These are phyloP conservation scores for Dryocosmus kuriphilus DNA, from an alignment of 2,888 invertebrate genomes.

Conservation along the genomic window DNA sequence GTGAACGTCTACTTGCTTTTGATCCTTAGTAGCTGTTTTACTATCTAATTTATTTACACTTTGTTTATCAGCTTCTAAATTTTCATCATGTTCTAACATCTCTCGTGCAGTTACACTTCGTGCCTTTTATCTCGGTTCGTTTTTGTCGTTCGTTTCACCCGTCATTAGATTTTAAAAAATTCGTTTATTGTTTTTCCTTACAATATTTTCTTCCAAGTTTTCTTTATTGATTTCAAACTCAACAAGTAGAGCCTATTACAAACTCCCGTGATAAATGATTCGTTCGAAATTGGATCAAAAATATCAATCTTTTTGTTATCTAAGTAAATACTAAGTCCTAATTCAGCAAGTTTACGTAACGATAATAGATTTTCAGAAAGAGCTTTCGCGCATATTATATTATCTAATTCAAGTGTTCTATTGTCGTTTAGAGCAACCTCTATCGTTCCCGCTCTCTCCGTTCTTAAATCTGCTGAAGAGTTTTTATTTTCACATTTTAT, in stretches of 20 bases:
- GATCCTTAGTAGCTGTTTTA: neutral
- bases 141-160: neutral
- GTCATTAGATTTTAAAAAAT: neutral
- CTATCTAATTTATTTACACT: neutral
- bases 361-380: neutral
- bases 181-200: neutral
- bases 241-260: neutral
- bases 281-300: no score
- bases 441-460: conserved; percentile 38
- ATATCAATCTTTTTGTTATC: no score
- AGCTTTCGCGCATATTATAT: neutral
- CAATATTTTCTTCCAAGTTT: neutral
- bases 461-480: conserved; percentile 35
- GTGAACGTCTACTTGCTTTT: neutral
- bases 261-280: no score
- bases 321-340: neutral
- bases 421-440: neutral
- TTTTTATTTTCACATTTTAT: conserved; percentile 50
- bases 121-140: neutral
- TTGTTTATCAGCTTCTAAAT: neutral
- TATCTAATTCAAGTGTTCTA: no score
- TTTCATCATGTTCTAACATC: neutral
- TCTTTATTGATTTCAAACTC: neutral
- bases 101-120: neutral
- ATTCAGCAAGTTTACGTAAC: neutral